phyloP scores from a whole-genome alignment of 1,140 invertebrate species.

The Lasaia peninsularis region DNA sequence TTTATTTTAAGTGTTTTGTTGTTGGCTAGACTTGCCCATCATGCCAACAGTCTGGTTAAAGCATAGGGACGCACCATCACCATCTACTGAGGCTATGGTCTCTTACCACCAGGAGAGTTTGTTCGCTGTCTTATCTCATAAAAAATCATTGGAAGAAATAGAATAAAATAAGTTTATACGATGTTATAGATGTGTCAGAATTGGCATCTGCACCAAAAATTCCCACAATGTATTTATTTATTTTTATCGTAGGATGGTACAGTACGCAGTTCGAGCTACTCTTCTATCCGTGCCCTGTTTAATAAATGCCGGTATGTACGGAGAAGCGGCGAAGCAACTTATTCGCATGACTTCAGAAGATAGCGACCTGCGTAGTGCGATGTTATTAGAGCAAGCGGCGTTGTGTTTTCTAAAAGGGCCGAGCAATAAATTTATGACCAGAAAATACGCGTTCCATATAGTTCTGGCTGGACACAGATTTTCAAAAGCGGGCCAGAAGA shows the following conservation, averaged over 20 bases:
- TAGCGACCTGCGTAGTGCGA: slow-evolving; percentile 92
- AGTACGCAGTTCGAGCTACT: slow-evolving; percentile 94
- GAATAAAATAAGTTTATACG: too few relatives aligned
- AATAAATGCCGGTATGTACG: slow-evolving; percentile 85
- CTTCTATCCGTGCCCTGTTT: slow-evolving; percentile 92
- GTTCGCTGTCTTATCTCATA: too few relatives aligned
- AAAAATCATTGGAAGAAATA: too few relatives aligned
- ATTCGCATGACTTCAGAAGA: slow-evolving; percentile 97
- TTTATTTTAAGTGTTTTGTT: too few relatives aligned
- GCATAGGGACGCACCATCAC: too few relatives aligned
- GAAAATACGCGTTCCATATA: slow-evolving; percentile 98
- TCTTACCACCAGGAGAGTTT: too few relatives aligned
- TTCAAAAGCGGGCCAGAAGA: slow-evolving; percentile 93
- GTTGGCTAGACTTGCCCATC: too few relatives aligned
- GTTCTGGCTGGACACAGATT: slow-evolving; percentile 96
- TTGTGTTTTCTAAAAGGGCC: slow-evolving; percentile 91
- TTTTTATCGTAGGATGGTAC: slow-evolving; percentile 82
- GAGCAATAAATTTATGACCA: slow-evolving; percentile 82
- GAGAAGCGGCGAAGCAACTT: slow-evolving; percentile 94
- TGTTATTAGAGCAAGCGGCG: slow-evolving; percentile 96
- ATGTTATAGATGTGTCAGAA: too few relatives aligned
- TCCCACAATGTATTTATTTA: slow-evolving; percentile 14
- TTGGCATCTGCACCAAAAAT: too few relatives aligned
- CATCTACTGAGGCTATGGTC: too few relatives aligned
- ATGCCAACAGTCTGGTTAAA: too few relatives aligned